Conservation (phyloP, 1,140 invertebrate genomes). For the Drosophila lowei region DNA sequence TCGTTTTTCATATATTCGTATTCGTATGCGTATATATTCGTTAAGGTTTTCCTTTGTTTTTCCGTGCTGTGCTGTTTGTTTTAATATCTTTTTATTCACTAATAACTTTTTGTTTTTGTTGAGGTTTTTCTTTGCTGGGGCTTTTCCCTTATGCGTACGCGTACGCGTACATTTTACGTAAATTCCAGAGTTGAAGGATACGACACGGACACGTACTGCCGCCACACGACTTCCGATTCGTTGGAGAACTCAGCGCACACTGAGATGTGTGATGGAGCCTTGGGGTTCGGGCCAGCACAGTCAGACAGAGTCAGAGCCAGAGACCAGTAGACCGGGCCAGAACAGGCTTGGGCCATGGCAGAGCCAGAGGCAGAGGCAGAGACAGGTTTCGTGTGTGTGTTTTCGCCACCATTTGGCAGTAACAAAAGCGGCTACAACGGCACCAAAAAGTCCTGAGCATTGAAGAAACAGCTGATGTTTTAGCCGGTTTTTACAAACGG, state of each 20-base stretch:
- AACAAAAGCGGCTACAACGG: constrained; percentile 29
- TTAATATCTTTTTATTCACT: constrained; percentile 17
- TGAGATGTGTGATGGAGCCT: constrained; percentile 32
- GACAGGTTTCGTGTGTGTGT: constrained; percentile 32
- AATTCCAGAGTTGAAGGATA: constrained; percentile 30
- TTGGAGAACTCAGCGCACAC: constrained; percentile 61
- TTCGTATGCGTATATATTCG: constrained; percentile 4
- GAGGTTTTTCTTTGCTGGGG: constrained; percentile 6
- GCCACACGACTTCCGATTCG: constrained; percentile 36
- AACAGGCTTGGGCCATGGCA: constrained; percentile 27
- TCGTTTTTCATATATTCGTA: constrained; percentile 16
- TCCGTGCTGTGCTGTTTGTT: background rate
- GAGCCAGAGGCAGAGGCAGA: constrained; percentile 9
- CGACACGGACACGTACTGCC: constrained; percentile 7
- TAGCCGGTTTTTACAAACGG: constrained; percentile 67
- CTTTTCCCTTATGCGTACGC: too few relatives aligned
- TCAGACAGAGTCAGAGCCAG: background rate
- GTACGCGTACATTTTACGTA: constrained; percentile 29
- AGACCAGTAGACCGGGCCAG: constrained; percentile 18
- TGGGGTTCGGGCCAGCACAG: constrained; percentile 11
- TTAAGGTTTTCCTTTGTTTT: background rate
- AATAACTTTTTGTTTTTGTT: constrained; percentile 29
- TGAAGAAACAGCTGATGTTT: constrained; percentile 64
- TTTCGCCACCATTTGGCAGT: constrained; percentile 35
- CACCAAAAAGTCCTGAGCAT: constrained; percentile 42